phyloP scores from a whole-genome alignment of 1,140 invertebrate species.

The Drosophila guanche region DNA sequence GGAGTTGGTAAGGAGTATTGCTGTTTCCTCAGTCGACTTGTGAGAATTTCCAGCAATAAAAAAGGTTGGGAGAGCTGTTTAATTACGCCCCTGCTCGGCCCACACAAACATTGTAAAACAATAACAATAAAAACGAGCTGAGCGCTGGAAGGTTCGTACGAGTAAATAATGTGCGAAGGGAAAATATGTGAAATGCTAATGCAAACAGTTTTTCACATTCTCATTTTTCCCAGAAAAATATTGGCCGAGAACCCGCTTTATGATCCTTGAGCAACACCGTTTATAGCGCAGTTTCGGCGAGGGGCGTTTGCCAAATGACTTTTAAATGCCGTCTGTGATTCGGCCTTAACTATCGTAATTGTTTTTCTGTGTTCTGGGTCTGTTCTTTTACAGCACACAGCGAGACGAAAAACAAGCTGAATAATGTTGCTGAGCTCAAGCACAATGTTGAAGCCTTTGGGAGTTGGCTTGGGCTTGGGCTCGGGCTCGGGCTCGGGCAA shows the following conservation, averaged over 20 bases:
- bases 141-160: slow-evolving; percentile 35
- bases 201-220: slow-evolving; percentile 34
- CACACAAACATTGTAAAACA: slow-evolving; percentile 76
- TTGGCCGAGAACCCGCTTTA: slow-evolving; percentile 38
- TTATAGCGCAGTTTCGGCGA: slow-evolving; percentile 53
- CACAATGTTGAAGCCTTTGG: slow-evolving; percentile 57
- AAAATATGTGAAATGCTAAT: slow-evolving; percentile 35
- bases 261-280: slow-evolving; percentile 61
- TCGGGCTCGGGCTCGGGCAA: slow-evolving; percentile 12
- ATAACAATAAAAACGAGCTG: slow-evolving; percentile 57
- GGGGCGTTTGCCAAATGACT: slow-evolving; percentile 78
- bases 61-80: slow-evolving; percentile 58
- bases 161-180: background rate
- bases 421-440: slow-evolving; percentile 7
- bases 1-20: slow-evolving; percentile 14
- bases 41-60: slow-evolving; percentile 68
- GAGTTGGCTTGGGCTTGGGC: slow-evolving; percentile 23
- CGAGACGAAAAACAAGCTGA: background rate
- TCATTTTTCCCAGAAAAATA: slow-evolving; percentile 41
- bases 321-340: slow-evolving; percentile 72
- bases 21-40: slow-evolving; percentile 39
- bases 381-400: slow-evolving; percentile 30
- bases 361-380: slow-evolving; percentile 23
- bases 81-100: slow-evolving; percentile 51
- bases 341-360: slow-evolving; percentile 43